These are phyloP conservation scores for Geothlypis trichas DNA, from an alignment of 2,113 vertebrate genomes.

Conservation along the genomic window DNA sequence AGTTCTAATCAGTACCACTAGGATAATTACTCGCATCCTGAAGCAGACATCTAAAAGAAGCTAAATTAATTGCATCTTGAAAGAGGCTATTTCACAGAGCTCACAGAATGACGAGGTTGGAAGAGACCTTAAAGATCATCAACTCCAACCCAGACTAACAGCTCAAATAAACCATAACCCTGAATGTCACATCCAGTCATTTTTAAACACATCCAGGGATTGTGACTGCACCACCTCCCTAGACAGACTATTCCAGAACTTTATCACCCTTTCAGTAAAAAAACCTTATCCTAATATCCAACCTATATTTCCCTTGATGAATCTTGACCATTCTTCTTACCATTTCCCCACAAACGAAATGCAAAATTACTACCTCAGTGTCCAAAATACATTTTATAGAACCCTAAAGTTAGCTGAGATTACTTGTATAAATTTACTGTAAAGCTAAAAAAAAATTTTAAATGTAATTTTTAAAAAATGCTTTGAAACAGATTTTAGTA, in stretches of 20 bases:
- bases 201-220: neutral
- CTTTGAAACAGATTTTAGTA: neutral
- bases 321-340: neutral
- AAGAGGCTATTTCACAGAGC: neutral
- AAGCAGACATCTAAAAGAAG: neutral
- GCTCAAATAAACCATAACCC: too few species aligned
- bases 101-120: too few species aligned
- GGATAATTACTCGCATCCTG: conserved; percentile 31
- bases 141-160: too few species aligned
- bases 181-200: neutral
- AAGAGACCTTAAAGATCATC: too few species aligned
- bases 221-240: neutral
- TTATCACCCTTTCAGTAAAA: neutral
- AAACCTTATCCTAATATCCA: neutral
- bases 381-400: neutral
- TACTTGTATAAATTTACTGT: neutral
- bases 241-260: neutral
- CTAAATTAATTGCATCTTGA: conserved; percentile 6
- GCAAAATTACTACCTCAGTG: neutral
- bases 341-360: neutral
- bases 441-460: neutral
- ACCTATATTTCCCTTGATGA: neutral
- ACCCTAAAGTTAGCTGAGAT: neutral
- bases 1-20: conserved; percentile 20
- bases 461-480: neutral